Conservation (phyloP, 2,797 vertebrate genomes). For the Zenarchopterus dispar region DNA sequence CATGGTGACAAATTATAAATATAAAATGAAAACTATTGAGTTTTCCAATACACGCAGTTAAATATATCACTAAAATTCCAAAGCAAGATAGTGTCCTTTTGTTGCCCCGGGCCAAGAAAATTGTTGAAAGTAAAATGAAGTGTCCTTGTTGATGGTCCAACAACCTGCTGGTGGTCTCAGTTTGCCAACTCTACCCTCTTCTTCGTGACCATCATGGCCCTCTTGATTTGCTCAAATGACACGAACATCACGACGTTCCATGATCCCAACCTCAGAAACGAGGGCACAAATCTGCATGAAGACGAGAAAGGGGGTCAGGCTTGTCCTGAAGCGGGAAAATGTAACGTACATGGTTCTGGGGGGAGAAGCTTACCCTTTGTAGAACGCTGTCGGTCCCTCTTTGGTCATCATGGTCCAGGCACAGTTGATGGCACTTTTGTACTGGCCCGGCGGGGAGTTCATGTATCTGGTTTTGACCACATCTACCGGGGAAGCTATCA, state of each 20-base stretch:
- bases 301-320: background rate
- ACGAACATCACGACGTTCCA: constrained; percentile 93
- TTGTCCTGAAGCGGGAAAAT: background rate
- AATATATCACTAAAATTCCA: constrained; percentile 51
- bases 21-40: constrained; percentile 23
- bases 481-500: constrained; percentile 89
- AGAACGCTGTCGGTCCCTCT: constrained; percentile 89
- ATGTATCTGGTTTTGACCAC: constrained; percentile 92
- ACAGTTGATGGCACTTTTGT: constrained; percentile 84
- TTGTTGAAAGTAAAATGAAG: constrained; percentile 10
- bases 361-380: constrained; percentile 85
- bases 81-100: constrained; percentile 30
- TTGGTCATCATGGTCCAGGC: constrained; percentile 87
- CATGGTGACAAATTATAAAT: constrained; percentile 52
- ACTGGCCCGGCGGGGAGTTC: constrained; percentile 89
- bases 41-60: constrained; percentile 11
- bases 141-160: background rate
- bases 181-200: constrained; percentile 75
- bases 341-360: too few species aligned
- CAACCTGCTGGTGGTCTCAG: constrained; percentile 14
- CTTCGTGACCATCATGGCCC: constrained; percentile 86
- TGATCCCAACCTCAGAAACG: constrained; percentile 87
- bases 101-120: constrained; percentile 9
- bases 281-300: constrained; percentile 85
- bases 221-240: constrained; percentile 89